Evolutionary conservation across 2,113 vertebrate genomes (phyloP), one percentile per base, ranked within the genome.

Genomic region (Chaetorhynchus papuensis): DNA sequence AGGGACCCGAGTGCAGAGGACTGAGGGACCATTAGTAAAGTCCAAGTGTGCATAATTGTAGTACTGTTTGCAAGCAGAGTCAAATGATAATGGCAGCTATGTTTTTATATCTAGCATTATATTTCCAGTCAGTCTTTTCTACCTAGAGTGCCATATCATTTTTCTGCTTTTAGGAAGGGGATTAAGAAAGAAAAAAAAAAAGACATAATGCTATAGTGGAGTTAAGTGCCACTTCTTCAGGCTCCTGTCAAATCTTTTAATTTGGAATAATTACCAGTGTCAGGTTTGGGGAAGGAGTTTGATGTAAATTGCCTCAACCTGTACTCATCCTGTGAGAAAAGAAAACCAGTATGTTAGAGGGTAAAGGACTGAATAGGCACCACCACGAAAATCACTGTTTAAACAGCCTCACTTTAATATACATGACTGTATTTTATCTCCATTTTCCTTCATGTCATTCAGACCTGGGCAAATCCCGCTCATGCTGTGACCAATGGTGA

Each of bases 241-340:
- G 71, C 10, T 93, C 89, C 96, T 97, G 97, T 97, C 97, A 97
- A 94, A 96, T 97, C 81, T 60, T 91, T 88, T 97, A 95, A 98
- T 97, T 97, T 95, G 95, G 94, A 97, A 97, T 97, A 97, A 98
- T 98, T 98, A 89, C 94, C 76, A 94, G 96, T 96, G 94, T 97
- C 93, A 96, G 77, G 83, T 87, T 96, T 92, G 94, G 89, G 87
- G 92, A 95, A 96, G 90, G 92, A 74, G 37, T 76, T 78, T 84
- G 23, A 81, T 83, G 84, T 66, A 87, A 94, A 89, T 87, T 94
- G 79, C 22, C 74, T 94, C 8, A 60, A 90, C 83, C 64, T 60
- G 20, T 87, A 61, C n/a, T 94, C 79, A 59, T 57, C 83, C 6
- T 15, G 52, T 52, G 57, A 78, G 83, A 81, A 78, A 93, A 89